These are phyloP conservation scores for Pachyrhynchus sulphureomaculatus DNA, from an alignment of 1,140 invertebrate genomes.

Conservation along the genomic window DNA sequence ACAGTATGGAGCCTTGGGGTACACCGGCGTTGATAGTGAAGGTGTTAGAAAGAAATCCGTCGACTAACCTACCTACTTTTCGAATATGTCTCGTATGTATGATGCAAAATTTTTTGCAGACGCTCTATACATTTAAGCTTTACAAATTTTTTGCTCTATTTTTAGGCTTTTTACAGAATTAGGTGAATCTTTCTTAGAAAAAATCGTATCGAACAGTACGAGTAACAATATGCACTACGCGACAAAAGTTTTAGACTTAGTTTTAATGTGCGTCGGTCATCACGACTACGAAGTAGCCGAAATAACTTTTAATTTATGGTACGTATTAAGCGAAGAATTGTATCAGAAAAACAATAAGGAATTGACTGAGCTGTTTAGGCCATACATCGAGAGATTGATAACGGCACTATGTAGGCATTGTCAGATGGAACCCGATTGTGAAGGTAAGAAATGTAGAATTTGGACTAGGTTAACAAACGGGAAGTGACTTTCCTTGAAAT, in stretches of 20 bases:
- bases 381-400: constrained; percentile 88
- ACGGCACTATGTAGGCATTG: constrained; percentile 81
- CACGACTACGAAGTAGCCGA: constrained; percentile 97
- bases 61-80: no score
- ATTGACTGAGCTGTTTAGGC: constrained; percentile 78
- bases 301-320: constrained; percentile 98
- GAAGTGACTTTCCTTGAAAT: no score
- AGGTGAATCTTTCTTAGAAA: constrained; percentile 85
- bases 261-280: constrained; percentile 91
- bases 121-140: no score
- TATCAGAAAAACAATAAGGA: constrained; percentile 84
- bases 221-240: constrained; percentile 71
- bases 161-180: constrained; percentile 83
- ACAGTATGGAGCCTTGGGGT: no score
- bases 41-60: no score
- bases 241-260: constrained; percentile 83
- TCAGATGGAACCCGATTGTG: constrained; percentile 88
- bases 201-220: constrained; percentile 67
- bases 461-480: no score
- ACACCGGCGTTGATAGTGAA: no score
- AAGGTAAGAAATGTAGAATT: constrained; percentile 53
- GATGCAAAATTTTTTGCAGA: no score
- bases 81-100: no score
- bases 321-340: constrained; percentile 89
- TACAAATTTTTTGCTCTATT: no score